Evolutionary conservation across 2,113 vertebrate genomes (phyloP).

Genomic region (Lates calcarifer): DNA sequence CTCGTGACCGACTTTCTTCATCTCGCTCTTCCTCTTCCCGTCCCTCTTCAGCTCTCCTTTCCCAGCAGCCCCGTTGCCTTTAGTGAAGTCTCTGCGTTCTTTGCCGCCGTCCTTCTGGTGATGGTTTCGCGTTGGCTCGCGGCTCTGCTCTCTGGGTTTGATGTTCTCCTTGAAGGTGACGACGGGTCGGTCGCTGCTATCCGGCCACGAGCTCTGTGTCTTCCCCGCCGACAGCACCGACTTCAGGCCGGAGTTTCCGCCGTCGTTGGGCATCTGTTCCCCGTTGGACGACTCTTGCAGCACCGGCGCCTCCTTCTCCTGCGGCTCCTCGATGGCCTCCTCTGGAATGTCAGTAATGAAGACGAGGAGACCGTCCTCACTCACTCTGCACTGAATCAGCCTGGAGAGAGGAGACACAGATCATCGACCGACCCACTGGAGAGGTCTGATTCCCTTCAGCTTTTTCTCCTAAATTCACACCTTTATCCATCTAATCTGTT

Average conservation of each 20-base stretch:
- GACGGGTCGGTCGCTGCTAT: conserved; percentile 90
- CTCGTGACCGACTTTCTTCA: conserved; percentile 88
- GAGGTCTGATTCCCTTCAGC: too few species aligned
- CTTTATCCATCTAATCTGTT: too few species aligned
- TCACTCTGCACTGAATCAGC: conserved; percentile 91
- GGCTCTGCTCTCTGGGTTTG: conserved; percentile 92
- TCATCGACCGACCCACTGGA: too few species aligned
- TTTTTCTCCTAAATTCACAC: too few species aligned
- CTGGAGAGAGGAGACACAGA: conserved; percentile 76
- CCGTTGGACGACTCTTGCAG: conserved; percentile 90
- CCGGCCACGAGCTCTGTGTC: conserved; percentile 88
- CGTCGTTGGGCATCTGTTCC: conserved; percentile 86
- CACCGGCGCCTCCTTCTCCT: conserved; percentile 90
- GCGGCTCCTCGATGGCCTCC: conserved; percentile 90
- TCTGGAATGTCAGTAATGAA: conserved; percentile 97
- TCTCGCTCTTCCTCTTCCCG: conserved; percentile 92
- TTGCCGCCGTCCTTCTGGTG: conserved; percentile 88
- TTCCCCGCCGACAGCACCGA: conserved; percentile 93
- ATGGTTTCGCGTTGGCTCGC: conserved; percentile 86
- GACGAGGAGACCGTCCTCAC: conserved; percentile 91
- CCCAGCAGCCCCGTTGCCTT: conserved; percentile 84
- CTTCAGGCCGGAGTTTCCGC: conserved; percentile 88
- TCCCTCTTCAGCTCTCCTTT: conserved; percentile 92
- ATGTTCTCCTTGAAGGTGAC: conserved; percentile 99
- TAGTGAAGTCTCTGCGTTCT: conserved; percentile 88